phyloP scores from a whole-genome alignment of 2,113 vertebrate genomes.

The Brienomyrus brachyistius region DNA sequence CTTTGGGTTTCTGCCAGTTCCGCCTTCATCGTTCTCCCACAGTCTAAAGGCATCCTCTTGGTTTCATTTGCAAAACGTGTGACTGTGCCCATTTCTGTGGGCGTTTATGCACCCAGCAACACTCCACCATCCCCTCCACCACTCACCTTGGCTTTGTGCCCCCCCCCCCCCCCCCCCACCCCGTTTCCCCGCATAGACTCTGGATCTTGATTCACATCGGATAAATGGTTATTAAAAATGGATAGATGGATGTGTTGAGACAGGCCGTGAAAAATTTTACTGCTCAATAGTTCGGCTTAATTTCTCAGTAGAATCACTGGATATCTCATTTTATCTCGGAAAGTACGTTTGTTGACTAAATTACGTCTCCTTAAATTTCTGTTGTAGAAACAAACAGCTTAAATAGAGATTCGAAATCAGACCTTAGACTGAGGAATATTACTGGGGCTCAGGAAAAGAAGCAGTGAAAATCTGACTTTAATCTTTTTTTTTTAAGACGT shows the following conservation, averaged over 20 bases:
- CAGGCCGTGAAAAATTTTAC: background rate
- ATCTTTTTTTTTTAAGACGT: background rate
- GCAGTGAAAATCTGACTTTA: background rate
- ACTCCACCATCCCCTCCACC: background rate
- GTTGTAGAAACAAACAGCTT: background rate
- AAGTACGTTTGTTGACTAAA: background rate
- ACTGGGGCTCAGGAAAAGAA: background rate
- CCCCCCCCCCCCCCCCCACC: background rate
- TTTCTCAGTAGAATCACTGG: constrained; percentile 1
- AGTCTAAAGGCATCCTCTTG: background rate
- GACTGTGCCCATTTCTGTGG: background rate
- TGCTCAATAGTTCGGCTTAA: background rate
- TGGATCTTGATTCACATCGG: background rate
- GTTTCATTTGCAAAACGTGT: background rate
- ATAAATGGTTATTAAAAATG: constrained; percentile 2
- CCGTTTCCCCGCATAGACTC: background rate
- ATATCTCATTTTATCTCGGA: background rate
- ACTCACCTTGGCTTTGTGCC: background rate
- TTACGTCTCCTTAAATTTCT: background rate
- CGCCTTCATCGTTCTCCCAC: background rate
- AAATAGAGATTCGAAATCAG: background rate
- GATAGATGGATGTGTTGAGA: background rate
- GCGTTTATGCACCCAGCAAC: background rate
- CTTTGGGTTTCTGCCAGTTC: background rate
- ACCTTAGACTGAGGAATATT: background rate